Evolutionary conservation across 2,113 vertebrate species (phyloP).

Genomic region (Pteronura brasiliensis): DNA sequence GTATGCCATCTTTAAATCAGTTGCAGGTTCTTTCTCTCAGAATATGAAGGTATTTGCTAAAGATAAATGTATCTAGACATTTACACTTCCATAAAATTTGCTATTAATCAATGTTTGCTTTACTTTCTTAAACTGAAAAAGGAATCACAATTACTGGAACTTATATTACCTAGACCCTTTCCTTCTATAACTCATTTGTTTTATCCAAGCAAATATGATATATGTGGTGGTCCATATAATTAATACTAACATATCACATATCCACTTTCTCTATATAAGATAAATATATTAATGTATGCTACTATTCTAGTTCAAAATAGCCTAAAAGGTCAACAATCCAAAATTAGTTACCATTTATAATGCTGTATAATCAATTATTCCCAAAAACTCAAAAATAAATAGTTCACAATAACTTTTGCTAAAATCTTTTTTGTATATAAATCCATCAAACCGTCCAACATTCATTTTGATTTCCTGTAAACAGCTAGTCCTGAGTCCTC

Average conservation of each 20-base stretch:
- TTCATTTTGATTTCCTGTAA: background rate
- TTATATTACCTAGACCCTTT: background rate
- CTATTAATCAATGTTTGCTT: background rate
- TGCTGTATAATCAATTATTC: background rate
- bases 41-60: slow-evolving; percentile 6
- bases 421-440: background rate
- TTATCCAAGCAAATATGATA: background rate
- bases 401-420: background rate
- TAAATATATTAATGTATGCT: background rate
- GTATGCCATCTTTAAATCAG: background rate
- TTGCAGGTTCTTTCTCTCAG: background rate
- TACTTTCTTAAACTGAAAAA: background rate
- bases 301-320: background rate
- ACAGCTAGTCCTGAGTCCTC: background rate
- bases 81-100: background rate
- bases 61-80: background rate
- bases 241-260: background rate
- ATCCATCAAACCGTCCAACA: background rate
- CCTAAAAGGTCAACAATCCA: background rate
- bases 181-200: background rate
- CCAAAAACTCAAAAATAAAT: background rate
- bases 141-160: slow-evolving; percentile 27
- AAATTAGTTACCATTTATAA: background rate
- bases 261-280: background rate
- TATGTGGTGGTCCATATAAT: background rate